phyloP scores from a whole-genome alignment of 2,113 vertebrate genomes.

The Arizona elegans region DNA sequence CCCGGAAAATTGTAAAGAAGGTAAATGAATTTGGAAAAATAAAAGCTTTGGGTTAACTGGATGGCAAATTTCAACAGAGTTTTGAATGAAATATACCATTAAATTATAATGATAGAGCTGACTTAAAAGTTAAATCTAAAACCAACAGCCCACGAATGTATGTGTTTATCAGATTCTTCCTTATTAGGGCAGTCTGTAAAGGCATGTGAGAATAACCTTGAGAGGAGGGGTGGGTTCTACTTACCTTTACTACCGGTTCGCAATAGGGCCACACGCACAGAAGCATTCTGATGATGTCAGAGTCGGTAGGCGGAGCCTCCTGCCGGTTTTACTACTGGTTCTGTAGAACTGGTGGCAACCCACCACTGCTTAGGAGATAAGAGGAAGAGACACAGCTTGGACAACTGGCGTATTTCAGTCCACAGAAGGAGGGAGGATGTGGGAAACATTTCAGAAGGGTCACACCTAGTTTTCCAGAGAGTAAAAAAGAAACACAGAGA shows the following conservation, averaged over 20 bases:
- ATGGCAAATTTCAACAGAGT: not conserved
- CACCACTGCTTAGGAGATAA: not conserved
- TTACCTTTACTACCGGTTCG: no score
- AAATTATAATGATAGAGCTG: not conserved
- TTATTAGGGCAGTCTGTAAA: not conserved
- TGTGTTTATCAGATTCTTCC: not conserved
- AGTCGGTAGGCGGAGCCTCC: no score
- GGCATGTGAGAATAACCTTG: not conserved
- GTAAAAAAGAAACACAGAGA: not conserved
- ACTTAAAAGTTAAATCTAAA: not conserved
- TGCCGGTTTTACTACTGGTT: no score
- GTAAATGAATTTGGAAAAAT: not conserved
- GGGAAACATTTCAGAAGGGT: not conserved
- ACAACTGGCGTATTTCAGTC: not conserved
- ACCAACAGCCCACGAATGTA: not conserved
- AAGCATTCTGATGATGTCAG: no score
- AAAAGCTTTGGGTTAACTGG: not conserved
- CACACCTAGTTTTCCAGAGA: not conserved
- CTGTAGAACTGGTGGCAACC: no score
- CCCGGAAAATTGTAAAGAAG: not conserved
- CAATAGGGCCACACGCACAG: no score
- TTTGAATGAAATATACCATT: not conserved
- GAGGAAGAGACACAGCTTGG: not conserved
- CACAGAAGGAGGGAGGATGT: not conserved
- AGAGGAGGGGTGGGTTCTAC: no score